Conservation (phyloP, 2,797 vertebrate species). For the Galago senegalensis region DNA sequence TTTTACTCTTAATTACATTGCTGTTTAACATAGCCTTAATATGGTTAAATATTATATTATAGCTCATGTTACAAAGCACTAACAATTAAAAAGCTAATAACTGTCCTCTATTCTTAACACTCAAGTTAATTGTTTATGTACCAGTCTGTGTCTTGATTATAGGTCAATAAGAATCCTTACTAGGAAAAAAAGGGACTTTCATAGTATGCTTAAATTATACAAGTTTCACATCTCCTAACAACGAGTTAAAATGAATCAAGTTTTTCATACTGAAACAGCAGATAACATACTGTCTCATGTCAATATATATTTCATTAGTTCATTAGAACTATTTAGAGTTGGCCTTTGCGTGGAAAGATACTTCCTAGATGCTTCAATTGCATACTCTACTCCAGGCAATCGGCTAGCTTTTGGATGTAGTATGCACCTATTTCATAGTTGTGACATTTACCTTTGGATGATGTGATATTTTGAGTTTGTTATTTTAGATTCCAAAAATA, state of each 20-base stretch:
- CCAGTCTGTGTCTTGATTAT: slow-evolving; percentile 47
- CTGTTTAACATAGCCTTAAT: slow-evolving; percentile 44
- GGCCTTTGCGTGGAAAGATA: slow-evolving; percentile 18
- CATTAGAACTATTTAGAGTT: slow-evolving; percentile 55
- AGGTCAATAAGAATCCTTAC: slow-evolving; percentile 52
- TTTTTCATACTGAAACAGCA: slow-evolving; percentile 46
- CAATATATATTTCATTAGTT: slow-evolving; percentile 22
- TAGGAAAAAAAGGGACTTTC: slow-evolving; percentile 5
- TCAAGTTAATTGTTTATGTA: slow-evolving; percentile 44
- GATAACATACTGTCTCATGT: slow-evolving; percentile 35
- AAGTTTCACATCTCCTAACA: slow-evolving; percentile 52
- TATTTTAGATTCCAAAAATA: slow-evolving; percentile 48
- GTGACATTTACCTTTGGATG: background rate
- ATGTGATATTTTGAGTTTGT: slow-evolving; percentile 53
- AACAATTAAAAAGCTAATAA: slow-evolving; percentile 56
- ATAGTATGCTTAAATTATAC: slow-evolving; percentile 49
- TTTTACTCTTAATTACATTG: slow-evolving; percentile 62
- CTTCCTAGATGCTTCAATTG: background rate
- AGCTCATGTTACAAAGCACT: slow-evolving; percentile 5
- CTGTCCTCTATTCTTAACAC: slow-evolving; percentile 34
- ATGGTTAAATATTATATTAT: slow-evolving; percentile 55
- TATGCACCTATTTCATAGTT: background rate
- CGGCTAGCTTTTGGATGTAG: background rate
- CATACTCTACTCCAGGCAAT: background rate
- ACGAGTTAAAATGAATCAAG: slow-evolving; percentile 33